These are phyloP conservation scores for Epistrophe eligans DNA, from an alignment of 2,888 invertebrate genomes.

Conservation along the genomic window DNA sequence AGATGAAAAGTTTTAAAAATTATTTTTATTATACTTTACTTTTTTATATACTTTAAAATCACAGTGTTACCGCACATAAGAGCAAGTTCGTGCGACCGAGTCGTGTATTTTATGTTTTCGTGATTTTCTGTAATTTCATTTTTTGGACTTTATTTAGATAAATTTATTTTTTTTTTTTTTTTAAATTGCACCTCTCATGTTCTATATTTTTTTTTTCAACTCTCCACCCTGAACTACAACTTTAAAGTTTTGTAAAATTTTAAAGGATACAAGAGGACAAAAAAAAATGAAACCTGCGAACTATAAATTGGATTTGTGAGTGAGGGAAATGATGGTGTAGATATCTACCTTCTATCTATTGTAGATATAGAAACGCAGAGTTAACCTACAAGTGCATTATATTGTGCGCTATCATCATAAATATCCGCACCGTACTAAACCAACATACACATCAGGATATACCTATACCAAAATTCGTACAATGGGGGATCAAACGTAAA, in stretches of 20 bases:
- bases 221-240: not conserved
- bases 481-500: conserved; percentile 31
- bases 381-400: conserved; percentile 63
- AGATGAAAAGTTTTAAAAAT: no score
- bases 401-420: conserved; percentile 61
- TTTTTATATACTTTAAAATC: no score
- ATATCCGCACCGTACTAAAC: conserved; percentile 28
- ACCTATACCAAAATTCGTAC: conserved; percentile 20
- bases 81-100: no score
- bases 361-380: not conserved
- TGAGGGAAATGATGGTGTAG: conserved; percentile 29
- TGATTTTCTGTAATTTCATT: no score
- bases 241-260: conserved; percentile 36
- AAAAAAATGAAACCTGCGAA: conserved; percentile 39
- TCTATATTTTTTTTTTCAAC: no score
- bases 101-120: no score
- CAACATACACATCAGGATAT: conserved; percentile 22
- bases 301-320: conserved; percentile 67
- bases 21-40: no score
- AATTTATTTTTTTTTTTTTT: no score
- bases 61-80: no score
- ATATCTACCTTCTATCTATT: not conserved
- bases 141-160: no score
- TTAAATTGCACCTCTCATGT: no score
- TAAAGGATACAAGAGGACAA: not conserved